These are phyloP conservation scores for Chionis minor DNA, from an alignment of 2,113 vertebrate genomes.

Conservation along the genomic window DNA sequence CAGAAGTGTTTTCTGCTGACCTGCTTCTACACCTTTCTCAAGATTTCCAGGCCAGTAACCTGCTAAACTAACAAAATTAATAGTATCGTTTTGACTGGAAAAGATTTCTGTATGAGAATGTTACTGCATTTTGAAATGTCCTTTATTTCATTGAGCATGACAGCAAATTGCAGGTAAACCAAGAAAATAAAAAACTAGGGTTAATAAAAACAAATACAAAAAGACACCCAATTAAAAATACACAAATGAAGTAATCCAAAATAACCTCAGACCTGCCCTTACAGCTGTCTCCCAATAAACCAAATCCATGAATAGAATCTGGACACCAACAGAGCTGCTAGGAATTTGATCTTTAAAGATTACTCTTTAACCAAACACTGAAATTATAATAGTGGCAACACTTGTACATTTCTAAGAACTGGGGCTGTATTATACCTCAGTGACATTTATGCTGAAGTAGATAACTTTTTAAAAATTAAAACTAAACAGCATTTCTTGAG, in stretches of 20 bases:
- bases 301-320: neutral
- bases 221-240: neutral
- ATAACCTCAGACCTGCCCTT: neutral
- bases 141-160: neutral
- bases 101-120: neutral
- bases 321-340: fast-evolving
- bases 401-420: neutral
- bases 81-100: neutral
- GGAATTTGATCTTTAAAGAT: neutral
- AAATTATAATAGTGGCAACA: neutral
- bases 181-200: neutral
- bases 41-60: neutral
- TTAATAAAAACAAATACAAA: neutral
- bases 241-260: neutral
- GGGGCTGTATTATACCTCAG: neutral
- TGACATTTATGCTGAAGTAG: neutral
- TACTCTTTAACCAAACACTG: neutral
- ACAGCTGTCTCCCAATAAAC: neutral
- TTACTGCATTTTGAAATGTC: neutral
- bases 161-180: neutral
- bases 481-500: neutral
- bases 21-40: neutral
- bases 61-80: neutral
- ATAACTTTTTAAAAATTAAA: neutral
- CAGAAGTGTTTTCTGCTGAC: neutral